Evolutionary conservation across 2,888 invertebrate genomes (phyloP).

Genomic region (Agrypnus murinus): DNA sequence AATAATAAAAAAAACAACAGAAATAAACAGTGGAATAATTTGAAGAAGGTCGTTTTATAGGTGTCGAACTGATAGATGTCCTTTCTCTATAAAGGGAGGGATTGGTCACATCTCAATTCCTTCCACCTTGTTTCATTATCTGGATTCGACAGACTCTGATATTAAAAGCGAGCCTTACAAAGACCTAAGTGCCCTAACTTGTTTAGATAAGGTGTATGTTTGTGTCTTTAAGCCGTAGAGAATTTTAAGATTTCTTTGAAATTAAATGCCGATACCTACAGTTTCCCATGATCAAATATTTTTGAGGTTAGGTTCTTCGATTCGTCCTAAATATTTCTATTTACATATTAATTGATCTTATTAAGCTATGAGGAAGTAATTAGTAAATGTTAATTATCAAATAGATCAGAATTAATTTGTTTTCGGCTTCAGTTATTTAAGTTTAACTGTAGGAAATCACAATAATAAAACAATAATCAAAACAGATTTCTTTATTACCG

Average conservation of each 20-base stretch:
- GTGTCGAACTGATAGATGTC: conserved; percentile 64
- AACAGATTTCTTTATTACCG: conserved; percentile 33
- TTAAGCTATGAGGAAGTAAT: conserved; percentile 31
- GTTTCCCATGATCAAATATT: conserved; percentile 18
- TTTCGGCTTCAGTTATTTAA: background rate
- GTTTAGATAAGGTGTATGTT: conserved; percentile 66
- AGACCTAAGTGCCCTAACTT: conserved; percentile 67
- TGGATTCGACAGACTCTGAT: conserved; percentile 58
- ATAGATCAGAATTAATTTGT: conserved; percentile 3
- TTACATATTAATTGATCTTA: conserved; percentile 30
- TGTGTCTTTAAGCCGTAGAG: conserved; percentile 35
- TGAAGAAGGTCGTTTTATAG: conserved; percentile 41
- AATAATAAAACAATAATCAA: conserved; percentile 16
- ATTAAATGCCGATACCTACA: conserved; percentile 34
- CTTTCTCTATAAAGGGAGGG: conserved; percentile 60
- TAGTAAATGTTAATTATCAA: conserved; percentile 21
- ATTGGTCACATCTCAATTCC: conserved; percentile 64
- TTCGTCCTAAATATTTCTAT: conserved; percentile 15
- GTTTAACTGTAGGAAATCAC: conserved; percentile 31
- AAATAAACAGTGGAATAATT: background rate
- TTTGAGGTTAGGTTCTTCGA: background rate
- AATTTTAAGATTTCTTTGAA: conserved; percentile 43
- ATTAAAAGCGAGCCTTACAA: conserved; percentile 56
- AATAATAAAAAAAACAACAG: too few relatives aligned
- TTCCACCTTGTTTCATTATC: conserved; percentile 63